These are phyloP conservation scores for Gobionotothen gibberifrons DNA, from an alignment of 2,797 vertebrate genomes.

Conservation along the genomic window DNA sequence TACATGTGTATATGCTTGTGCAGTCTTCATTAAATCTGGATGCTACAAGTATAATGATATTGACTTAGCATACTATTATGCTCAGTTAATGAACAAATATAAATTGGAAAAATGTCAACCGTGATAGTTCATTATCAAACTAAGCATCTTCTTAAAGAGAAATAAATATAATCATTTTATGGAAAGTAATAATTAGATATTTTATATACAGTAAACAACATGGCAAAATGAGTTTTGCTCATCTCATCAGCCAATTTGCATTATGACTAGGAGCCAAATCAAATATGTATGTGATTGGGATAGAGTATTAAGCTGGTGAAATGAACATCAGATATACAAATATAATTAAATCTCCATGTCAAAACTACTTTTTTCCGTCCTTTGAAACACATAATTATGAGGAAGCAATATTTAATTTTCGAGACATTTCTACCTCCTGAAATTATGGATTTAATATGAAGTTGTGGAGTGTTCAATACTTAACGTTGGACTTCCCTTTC, in stretches of 20 bases:
- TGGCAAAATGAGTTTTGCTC: constrained; percentile 19
- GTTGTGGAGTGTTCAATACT: not conserved
- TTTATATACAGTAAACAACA: constrained; percentile 41
- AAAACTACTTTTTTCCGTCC: not conserved
- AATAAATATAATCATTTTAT: constrained; percentile 51
- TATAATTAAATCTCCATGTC: not conserved
- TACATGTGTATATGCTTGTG: constrained; percentile 54
- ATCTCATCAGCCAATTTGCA: constrained; percentile 47
- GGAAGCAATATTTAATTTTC: not conserved
- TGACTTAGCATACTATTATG: constrained; percentile 55
- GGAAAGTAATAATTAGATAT: constrained; percentile 50
- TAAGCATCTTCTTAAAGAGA: constrained; percentile 41
- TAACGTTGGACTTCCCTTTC: constrained; percentile 1
- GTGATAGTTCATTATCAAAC: constrained; percentile 56
- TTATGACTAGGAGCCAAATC: constrained; percentile 28
- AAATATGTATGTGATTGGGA: constrained; percentile 18
- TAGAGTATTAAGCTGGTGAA: not conserved
- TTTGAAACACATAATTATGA: not conserved
- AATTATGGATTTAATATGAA: not conserved
- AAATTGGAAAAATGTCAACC: constrained; percentile 61
- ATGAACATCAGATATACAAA: not conserved
- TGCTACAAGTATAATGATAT: constrained; percentile 56
- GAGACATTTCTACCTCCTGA: not conserved
- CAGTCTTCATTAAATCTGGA: constrained; percentile 62
- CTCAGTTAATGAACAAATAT: constrained; percentile 53